phyloP scores from a whole-genome alignment of 1,140 invertebrate genomes.

The Vanessa atalanta region DNA sequence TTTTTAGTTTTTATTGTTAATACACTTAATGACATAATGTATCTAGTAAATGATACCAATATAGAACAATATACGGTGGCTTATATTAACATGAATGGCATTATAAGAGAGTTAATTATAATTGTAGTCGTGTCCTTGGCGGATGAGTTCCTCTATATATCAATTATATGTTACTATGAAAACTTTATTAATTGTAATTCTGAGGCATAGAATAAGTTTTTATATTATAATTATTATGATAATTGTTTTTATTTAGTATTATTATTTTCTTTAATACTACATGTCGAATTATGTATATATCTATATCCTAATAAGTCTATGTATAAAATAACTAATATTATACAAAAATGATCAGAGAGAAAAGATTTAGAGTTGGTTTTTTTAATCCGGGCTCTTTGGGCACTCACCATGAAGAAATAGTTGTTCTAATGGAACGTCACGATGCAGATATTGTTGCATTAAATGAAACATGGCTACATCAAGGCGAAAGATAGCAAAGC shows the following conservation, averaged over 20 bases:
- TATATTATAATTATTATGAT: no score
- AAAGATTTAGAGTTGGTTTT: no score
- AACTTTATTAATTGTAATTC: conserved; percentile 5
- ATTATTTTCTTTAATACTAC: no score
- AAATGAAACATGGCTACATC: conserved; percentile 2
- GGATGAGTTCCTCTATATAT: not conserved
- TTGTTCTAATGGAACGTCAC: conserved; percentile 1
- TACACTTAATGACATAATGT: no score
- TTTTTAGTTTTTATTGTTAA: not conserved
- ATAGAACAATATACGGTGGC: not conserved
- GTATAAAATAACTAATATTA: no score
- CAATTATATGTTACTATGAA: not conserved
- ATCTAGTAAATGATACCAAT: not conserved
- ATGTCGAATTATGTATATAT: no score
- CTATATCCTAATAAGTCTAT: no score
- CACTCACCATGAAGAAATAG: not conserved
- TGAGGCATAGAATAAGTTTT: not conserved
- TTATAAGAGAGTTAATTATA: not conserved
- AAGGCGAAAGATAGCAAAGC: not conserved
- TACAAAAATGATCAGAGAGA: no score
- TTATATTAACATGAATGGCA: conserved; percentile 2
- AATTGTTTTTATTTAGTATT: no score
- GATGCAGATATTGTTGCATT: conserved; percentile 4
- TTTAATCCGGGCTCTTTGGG: not conserved
- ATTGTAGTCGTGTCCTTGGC: not conserved